Evolutionary conservation across 2,888 invertebrate species (phyloP), one percentile per base, ranked within the genome.

Genomic region (Eristalis arbustorum): DNA sequence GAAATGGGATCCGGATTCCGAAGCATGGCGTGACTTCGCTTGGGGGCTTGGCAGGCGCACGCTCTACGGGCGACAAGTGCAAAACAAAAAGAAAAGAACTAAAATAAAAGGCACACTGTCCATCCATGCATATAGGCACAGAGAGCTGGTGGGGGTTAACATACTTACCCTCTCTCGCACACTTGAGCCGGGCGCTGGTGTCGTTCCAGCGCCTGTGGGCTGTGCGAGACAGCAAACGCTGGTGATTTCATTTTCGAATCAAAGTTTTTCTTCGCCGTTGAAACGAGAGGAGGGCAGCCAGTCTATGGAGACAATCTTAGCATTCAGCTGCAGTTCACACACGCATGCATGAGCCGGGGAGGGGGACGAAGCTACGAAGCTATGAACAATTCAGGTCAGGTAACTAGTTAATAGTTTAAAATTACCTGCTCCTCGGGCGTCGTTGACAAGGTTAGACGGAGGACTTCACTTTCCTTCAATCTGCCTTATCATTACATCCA

Each of bases 351-450:
- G 57, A 69, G 25, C 69, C 64, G 40, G 28, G 28, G 61, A 22
- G 64, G 31, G 49, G 25, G 14, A 14, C n/a, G 18, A 18, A 18
- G 63, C 59, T 8, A 56, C 49, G 49, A n/a, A 25, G 42, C 49
- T 56, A 8, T 49, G 68, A 73, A 18, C 56, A 67, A 87, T 82
- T 87, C 83, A 71, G 82, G 83, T 82, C 87, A 87, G 74, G 87
- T 83, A 87, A 37, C 78, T 76, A 87, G 87, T 87, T 87, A 83
- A 75, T 75, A 74, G 87, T 87, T 83, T 75, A 75, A 49, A 87
- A 83, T 87, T 87, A 72, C 82, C 25, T 72, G 71, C 28, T 68
- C 61, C 77, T 79, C 82, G 40, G 69, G 69, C 66, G 40, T 59
- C 71, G 68, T 69, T 18, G 56, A 25, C 61, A 61, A 71, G 71